These are phyloP conservation scores for Aleiodes sp. DNA, from an alignment of 1,140 invertebrate species.

Conservation along the genomic window DNA sequence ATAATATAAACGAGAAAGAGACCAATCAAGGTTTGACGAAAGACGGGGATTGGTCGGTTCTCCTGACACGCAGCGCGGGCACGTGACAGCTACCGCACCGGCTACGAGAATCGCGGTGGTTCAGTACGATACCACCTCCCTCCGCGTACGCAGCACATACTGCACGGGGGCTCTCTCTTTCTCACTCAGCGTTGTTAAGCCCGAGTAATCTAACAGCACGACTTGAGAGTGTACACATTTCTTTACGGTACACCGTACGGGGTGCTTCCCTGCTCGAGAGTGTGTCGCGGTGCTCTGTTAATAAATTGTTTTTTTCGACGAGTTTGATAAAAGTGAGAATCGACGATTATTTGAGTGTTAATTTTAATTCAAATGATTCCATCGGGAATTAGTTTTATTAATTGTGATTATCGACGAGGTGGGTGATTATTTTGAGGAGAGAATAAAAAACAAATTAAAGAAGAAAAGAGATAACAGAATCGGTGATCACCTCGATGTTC, in stretches of 20 bases:
- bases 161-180: conserved; percentile 21
- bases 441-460: conserved; percentile 15
- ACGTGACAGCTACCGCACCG: conserved; percentile 66
- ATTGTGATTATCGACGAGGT: background rate
- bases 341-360: too few relatives aligned
- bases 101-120: conserved; percentile 55
- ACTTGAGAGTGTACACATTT: conserved; percentile 2
- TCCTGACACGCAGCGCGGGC: conserved; percentile 60
- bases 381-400: too few relatives aligned
- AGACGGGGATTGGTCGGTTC: conserved; percentile 67
- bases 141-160: conserved; percentile 60
- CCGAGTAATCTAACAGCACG: background rate
- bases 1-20: conserved; percentile 47
- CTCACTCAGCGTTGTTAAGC: background rate
- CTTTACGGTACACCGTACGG: background rate
- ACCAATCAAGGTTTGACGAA: conserved; percentile 72
- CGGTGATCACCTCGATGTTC: conserved; percentile 30
- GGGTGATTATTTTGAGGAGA: conserved; percentile 5
- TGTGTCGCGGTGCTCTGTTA: too few relatives aligned
- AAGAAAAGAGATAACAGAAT: conserved; percentile 5
- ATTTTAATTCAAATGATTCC: too few relatives aligned
- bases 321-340: too few relatives aligned
- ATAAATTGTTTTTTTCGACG: too few relatives aligned
- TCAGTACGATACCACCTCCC: conserved; percentile 67
- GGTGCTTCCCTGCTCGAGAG: background rate